Conservation (phyloP, 2,113 vertebrate species). For the Ahaetulla prasina region DNA sequence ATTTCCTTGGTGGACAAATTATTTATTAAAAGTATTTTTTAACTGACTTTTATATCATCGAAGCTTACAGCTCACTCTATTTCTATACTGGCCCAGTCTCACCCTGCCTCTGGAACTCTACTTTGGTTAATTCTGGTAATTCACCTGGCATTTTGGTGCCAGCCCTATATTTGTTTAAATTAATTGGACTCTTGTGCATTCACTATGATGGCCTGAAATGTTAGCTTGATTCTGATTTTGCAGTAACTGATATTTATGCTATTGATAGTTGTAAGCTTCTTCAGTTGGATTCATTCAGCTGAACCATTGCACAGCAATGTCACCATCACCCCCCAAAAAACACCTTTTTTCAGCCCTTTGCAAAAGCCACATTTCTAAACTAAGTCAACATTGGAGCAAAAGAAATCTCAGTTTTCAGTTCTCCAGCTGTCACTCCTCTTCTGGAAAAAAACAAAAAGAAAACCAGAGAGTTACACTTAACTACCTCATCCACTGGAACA, state of each 20-base stretch:
- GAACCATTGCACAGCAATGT: background rate
- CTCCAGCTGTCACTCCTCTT: background rate
- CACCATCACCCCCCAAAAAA: background rate
- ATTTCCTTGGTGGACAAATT: background rate
- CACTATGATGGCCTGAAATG: background rate
- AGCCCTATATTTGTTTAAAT: background rate
- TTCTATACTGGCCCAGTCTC: background rate
- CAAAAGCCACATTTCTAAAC: background rate
- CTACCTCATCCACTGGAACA: background rate
- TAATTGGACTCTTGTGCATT: background rate
- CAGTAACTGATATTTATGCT: background rate
- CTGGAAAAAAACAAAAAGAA: background rate
- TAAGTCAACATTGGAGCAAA: background rate
- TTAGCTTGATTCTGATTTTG: background rate
- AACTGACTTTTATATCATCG: background rate
- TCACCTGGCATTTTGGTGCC: background rate
- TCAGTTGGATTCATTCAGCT: background rate
- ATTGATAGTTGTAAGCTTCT: background rate
- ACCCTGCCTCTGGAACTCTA: background rate
- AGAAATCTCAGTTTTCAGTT: background rate
- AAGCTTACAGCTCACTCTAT: background rate
- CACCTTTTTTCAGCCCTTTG: background rate
- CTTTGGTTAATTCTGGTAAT: background rate
- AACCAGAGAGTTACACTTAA: background rate
- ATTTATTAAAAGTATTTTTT: background rate